phyloP scores from a whole-genome alignment of 2,797 vertebrate genomes.

The Caiman crocodilus region DNA sequence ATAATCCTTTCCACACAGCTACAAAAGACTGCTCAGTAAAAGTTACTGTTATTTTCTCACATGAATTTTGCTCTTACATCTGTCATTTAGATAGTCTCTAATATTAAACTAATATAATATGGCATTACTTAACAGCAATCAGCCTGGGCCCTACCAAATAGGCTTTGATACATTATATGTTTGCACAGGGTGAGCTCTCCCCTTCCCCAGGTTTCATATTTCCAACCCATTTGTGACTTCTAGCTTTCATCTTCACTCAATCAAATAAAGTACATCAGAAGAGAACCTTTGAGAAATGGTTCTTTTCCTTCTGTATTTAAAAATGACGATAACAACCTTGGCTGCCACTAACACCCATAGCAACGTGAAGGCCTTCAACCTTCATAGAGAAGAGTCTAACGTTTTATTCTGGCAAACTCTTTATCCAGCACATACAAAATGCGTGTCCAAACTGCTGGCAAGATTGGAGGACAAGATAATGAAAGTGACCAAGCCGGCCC shows the following conservation, averaged over 20 bases:
- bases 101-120: background rate
- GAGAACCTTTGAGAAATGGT: background rate
- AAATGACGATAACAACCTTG: background rate
- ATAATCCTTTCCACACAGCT: conserved; percentile 34
- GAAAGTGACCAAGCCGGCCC: background rate
- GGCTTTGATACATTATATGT: background rate
- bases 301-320: background rate
- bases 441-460: background rate
- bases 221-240: background rate
- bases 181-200: background rate
- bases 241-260: background rate
- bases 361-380: background rate
- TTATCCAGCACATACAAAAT: background rate
- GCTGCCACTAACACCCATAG: background rate
- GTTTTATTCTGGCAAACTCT: background rate
- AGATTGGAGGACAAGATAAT: conserved; percentile 17
- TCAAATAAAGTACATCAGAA: background rate
- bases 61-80: background rate
- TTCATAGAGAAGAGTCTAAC: background rate
- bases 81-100: rapidly evolving
- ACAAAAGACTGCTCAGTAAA: background rate
- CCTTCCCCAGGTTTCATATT: background rate
- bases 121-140: rapidly evolving
- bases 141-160: background rate
- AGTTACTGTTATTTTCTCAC: background rate